Percentiles rank a stretch among this genome's conserved stretches.
Evolutionary conservation across 64 coral and sea anemone species (phyloP).

Genomic region (Acropora yongei): DNA sequence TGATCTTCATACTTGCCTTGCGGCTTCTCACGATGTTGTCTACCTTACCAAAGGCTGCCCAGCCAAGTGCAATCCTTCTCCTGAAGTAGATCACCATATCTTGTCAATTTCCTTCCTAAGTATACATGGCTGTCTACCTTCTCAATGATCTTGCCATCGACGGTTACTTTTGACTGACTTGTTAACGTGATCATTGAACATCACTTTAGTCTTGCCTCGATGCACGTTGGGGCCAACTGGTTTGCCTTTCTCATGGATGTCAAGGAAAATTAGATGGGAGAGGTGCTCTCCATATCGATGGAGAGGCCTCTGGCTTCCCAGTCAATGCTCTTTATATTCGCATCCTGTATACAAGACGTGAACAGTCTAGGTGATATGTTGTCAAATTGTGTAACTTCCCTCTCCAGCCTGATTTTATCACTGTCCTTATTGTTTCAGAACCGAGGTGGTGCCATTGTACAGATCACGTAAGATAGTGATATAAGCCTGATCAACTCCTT

Average conservation of each 20-base stretch:
- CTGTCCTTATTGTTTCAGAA: no score
- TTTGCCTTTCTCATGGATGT: background rate
- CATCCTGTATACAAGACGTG: no score
- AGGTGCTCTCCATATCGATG: no score
- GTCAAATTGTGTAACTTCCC: no score
- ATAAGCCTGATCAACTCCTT: no score
- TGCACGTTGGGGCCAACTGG: conserved; percentile 8
- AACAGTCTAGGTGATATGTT: no score
- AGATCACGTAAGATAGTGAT: no score
- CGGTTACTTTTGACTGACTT: background rate
- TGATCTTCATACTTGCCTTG: conserved; percentile 21
- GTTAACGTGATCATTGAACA: conserved; percentile 15
- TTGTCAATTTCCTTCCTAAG: conserved; percentile 3
- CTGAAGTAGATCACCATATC: background rate
- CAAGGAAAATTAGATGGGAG: background rate
- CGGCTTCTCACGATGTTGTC: conserved; percentile 10
- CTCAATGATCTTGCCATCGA: conserved; percentile 3
- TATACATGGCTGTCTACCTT: conserved; percentile 3
- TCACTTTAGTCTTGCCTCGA: conserved; percentile 21
- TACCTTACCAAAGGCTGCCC: conserved; percentile 10
- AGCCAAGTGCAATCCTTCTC: background rate
- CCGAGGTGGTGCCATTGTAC: no score
- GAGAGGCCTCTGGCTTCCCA: no score
- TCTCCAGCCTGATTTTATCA: no score
- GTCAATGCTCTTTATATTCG: no score